Evolutionary conservation across 2,113 vertebrate genomes (phyloP), one percentile per base, ranked within the genome.

Genomic region (Caranx melampygus): DNA sequence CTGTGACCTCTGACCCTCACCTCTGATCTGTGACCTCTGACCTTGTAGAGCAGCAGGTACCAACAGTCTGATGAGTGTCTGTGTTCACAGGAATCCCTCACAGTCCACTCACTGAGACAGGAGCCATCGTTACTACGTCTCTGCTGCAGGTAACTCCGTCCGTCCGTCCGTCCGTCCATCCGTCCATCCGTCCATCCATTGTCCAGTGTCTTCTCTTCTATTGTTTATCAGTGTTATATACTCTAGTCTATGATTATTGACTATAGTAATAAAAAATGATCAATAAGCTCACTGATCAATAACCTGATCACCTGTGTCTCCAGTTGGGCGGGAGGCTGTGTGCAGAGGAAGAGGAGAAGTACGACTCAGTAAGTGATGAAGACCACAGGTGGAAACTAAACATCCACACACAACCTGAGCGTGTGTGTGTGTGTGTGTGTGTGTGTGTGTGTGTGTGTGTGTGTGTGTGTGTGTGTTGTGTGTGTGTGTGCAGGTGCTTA

Each of bases 301-400:
- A n/a, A 54, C 10, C 51, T 54, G 3, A 51, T 26, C 26, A 26
- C 11, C n/a, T 47, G 42, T 79, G 49, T 70, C 51, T 35, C 49
- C 81, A 94, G 92, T 68, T 92, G 81, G 59, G 80, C 10, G 79
- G 75, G 21, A 78, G 87, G 26, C 69, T 84, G 59, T 82, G 82
- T 51, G 76, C 89, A 40, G 92, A 92, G 21, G 93, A 93, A 44
- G 93, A 93, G 79, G 93, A 93, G 78, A 92, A 92, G 55, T 94
- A 91, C 2, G 92, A 94, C 72, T 90, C 79, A 21, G 93, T 93
- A 80, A 88, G 92, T 73, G 40, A 64, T 45, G 6, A 9, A 40
- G 12, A 62, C n/a, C 3, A 6, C 13, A 0, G 11, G 6, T 0
- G 14, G 11, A 37, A n/a, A 9, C n/a, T 5, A 18, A 5, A n/a